phyloP scores from a whole-genome alignment of 2,888 invertebrate species.

The Morpho helenor region DNA sequence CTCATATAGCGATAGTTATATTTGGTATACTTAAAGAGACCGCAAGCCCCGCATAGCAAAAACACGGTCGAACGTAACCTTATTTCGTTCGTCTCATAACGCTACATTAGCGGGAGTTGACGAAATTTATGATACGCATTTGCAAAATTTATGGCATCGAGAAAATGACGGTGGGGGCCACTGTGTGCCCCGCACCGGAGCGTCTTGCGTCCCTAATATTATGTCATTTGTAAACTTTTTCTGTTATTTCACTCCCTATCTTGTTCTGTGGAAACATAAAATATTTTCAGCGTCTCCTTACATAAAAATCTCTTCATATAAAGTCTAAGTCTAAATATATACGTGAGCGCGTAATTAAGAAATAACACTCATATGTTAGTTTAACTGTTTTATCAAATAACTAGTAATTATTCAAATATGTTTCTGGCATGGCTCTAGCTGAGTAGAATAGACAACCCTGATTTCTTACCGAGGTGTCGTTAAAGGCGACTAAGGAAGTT shows the following conservation, averaged over 20 bases:
- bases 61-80: constrained; percentile 22
- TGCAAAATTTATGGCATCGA: constrained; percentile 55
- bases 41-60: constrained; percentile 11
- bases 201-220: constrained; percentile 22
- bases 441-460: too few relatives aligned
- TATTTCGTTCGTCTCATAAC: constrained; percentile 39
- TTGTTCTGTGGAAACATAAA: background rate
- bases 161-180: constrained; percentile 35
- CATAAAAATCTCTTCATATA: too few relatives aligned
- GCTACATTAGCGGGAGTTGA: constrained; percentile 58
- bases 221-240: constrained; percentile 23
- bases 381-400: too few relatives aligned
- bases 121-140: constrained; percentile 64
- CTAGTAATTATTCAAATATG: too few relatives aligned
- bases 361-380: too few relatives aligned
- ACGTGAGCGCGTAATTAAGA: too few relatives aligned
- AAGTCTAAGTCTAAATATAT: too few relatives aligned
- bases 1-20: too few relatives aligned
- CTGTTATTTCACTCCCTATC: background rate
- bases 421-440: too few relatives aligned
- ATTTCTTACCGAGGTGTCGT: too few relatives aligned
- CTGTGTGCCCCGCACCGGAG: constrained; percentile 10
- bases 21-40: constrained; percentile 3
- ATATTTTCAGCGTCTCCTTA: background rate
- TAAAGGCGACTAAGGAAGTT: too few relatives aligned